Conservation (phyloP, 2,113 vertebrate species). For the Aegithalos caudatus region DNA sequence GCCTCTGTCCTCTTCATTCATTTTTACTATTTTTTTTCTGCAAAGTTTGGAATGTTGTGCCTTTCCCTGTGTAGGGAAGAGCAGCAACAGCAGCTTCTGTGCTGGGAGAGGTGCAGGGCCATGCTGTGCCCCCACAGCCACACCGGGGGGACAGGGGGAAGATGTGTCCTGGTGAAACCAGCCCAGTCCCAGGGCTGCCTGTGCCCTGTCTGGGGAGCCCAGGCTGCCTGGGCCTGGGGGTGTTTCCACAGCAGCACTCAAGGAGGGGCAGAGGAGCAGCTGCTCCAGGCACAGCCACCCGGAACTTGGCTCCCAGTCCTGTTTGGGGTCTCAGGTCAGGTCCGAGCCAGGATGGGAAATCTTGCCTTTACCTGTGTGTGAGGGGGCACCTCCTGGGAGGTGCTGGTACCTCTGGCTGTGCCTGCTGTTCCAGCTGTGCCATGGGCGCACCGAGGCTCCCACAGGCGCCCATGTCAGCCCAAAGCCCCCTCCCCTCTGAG, state of each 20-base stretch:
- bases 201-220: fast-evolving
- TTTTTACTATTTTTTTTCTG: not conserved
- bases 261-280: not conserved
- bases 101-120: too few relatives aligned
- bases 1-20: not conserved
- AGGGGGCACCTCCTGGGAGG: not conserved
- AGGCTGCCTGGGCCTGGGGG: not conserved
- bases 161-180: not conserved
- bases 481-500: not conserved
- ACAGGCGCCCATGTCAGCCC: not conserved
- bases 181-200: not conserved
- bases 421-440: not conserved
- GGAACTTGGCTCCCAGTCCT: not conserved
- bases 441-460: not conserved
- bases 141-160: not conserved
- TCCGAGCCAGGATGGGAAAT: not conserved
- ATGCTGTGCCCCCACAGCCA: not conserved
- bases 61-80: not conserved
- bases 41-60: not conserved
- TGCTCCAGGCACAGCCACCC: not conserved
- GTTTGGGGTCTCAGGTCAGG: not conserved
- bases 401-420: not conserved
- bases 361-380: not conserved
- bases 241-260: not conserved
- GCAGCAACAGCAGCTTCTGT: not conserved